Evolutionary conservation across 2,888 invertebrate genomes (phyloP).

Genomic region (Drosophila imparisetae): DNA sequence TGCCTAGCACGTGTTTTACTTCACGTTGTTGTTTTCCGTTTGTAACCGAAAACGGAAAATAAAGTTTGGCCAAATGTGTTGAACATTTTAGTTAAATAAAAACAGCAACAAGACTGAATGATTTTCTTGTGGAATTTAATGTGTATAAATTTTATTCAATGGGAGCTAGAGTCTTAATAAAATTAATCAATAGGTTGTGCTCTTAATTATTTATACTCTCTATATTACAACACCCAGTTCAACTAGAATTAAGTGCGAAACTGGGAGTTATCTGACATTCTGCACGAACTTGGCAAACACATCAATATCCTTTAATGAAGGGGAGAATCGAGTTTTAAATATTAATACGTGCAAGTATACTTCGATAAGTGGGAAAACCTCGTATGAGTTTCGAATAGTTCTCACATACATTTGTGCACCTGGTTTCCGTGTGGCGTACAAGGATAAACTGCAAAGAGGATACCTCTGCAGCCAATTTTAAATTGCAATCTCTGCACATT

Average conservation of each 20-base stretch:
- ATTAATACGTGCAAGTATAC: not conserved
- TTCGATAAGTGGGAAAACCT: not conserved
- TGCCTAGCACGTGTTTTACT: conserved; percentile 36
- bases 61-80: conserved; percentile 36
- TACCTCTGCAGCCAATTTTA: not conserved
- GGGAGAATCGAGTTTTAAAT: not conserved
- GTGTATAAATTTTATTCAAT: not conserved
- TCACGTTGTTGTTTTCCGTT: conserved; percentile 32
- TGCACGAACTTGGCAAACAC: not conserved
- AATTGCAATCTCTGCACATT: conserved; percentile 3
- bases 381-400: not conserved
- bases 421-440: not conserved
- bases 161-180: not conserved
- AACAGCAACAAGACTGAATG: not conserved
- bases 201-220: not conserved
- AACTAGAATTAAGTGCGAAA: not conserved
- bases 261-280: not conserved
- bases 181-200: not conserved
- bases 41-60: conserved; percentile 15
- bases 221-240: not conserved
- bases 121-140: conserved; percentile 2
- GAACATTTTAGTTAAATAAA: conserved; percentile 23
- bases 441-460: conserved; percentile 1
- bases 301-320: not conserved
- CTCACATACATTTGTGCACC: not conserved